phyloP scores from a whole-genome alignment of 2,888 invertebrate species.

The Apotomis betuletana region DNA sequence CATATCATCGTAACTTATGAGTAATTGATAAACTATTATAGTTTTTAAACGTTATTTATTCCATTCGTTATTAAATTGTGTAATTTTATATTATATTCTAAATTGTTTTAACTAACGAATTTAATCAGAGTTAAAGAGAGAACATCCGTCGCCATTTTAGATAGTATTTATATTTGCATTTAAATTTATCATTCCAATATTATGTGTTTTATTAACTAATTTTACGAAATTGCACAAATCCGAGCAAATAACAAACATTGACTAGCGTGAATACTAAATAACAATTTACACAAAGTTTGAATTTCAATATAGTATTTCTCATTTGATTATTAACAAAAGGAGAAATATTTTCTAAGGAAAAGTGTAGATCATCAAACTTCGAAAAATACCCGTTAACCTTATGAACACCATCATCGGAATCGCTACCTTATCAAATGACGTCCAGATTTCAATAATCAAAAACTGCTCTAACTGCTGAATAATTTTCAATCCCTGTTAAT shows the following conservation, averaged over 20 bases:
- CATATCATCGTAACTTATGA: background rate
- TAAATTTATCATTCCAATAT: slow-evolving; percentile 49
- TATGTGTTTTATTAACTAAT: slow-evolving; percentile 31
- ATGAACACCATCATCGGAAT: no score
- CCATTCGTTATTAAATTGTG: slow-evolving; percentile 13
- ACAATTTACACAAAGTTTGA: background rate
- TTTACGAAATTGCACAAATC: slow-evolving; percentile 29
- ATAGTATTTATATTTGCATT: slow-evolving; percentile 46
- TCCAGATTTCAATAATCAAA: no score
- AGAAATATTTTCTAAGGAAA: background rate
- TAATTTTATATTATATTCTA: slow-evolving; percentile 29
- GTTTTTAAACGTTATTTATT: slow-evolving; percentile 30
- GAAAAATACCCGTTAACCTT: background rate
- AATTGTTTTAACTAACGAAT: slow-evolving; percentile 33
- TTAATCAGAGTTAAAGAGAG: slow-evolving; percentile 40
- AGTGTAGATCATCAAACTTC: background rate
- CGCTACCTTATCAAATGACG: no score
- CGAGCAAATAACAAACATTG: background rate
- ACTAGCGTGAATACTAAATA: slow-evolving; percentile 6
- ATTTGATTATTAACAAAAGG: background rate
- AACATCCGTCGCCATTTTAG: slow-evolving; percentile 32
- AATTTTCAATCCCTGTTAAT: no score
- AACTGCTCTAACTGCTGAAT: no score
- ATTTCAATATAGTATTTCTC: background rate
- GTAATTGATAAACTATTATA: slow-evolving; percentile 2